Evolutionary conservation across 1,140 invertebrate species (phyloP).

Genomic region (Lineus longissimus): DNA sequence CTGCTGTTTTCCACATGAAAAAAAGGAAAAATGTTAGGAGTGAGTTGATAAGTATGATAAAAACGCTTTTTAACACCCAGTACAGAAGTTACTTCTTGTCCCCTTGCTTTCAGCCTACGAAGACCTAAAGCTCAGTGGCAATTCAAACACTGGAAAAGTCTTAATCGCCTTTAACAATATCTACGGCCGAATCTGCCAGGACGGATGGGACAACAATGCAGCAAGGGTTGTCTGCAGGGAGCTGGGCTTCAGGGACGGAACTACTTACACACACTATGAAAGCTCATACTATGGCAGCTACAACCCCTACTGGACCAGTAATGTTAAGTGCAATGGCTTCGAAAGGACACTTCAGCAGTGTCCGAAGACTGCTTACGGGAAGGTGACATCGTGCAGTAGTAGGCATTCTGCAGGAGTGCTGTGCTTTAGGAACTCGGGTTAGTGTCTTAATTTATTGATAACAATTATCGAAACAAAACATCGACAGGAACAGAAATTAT

Average conservation of each 20-base stretch:
- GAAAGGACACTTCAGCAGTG: constrained; percentile 28
- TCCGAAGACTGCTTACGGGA: constrained; percentile 25
- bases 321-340: constrained; percentile 30
- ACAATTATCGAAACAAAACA: too few species aligned
- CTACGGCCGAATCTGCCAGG: constrained; percentile 35
- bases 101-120: not conserved
- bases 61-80: too few species aligned
- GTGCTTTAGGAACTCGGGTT: constrained; percentile 27
- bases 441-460: too few species aligned
- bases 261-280: not conserved
- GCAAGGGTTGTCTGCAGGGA: constrained; percentile 35
- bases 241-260: constrained; percentile 30
- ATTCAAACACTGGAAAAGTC: constrained; percentile 25
- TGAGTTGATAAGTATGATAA: too few species aligned
- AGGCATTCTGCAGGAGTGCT: constrained; percentile 32
- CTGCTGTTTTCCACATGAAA: too few species aligned
- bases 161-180: constrained; percentile 25
- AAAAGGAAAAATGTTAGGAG: too few species aligned
- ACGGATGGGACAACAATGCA: constrained; percentile 32
- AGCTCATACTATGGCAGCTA: not conserved
- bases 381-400: constrained; percentile 23
- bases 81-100: too few species aligned
- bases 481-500: too few species aligned
- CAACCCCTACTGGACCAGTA: constrained; percentile 35
- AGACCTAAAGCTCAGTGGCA: not conserved